phyloP scores from a whole-genome alignment of 1,140 invertebrate genomes.

The Calycopis cecrops region DNA sequence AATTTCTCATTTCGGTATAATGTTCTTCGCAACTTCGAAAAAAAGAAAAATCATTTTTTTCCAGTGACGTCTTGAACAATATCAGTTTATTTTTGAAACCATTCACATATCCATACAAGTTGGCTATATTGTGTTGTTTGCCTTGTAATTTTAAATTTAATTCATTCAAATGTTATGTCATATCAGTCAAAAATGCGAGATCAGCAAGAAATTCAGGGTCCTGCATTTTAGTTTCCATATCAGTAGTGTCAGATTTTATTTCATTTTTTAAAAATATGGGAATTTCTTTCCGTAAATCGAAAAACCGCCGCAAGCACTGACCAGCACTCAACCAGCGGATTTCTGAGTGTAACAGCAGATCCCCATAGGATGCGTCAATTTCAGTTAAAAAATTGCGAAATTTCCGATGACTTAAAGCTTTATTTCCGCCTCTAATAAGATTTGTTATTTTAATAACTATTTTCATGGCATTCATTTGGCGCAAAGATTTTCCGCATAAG shows the following conservation, averaged over 20 bases:
- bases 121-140: constrained; percentile 15
- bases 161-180: constrained; percentile 16
- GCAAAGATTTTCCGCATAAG: no score
- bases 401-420: no score
- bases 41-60: constrained; percentile 19
- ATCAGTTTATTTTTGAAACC: constrained; percentile 17
- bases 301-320: no score
- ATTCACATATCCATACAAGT: constrained; percentile 18
- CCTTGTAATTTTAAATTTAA: constrained; percentile 17
- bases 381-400: no score
- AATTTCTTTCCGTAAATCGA: no score
- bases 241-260: constrained; percentile 3
- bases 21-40: constrained; percentile 11
- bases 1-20: constrained; percentile 10
- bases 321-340: no score
- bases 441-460: no score
- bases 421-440: no score
- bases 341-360: no score
- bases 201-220: constrained; percentile 19
- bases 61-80: constrained; percentile 17
- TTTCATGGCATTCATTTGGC: no score
- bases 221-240: constrained; percentile 20
- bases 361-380: no score
- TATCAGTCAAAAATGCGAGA: constrained; percentile 19
- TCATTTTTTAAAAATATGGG: constrained; percentile 1